Conservation (phyloP, 1,140 invertebrate genomes). For the Drosophila azteca region DNA sequence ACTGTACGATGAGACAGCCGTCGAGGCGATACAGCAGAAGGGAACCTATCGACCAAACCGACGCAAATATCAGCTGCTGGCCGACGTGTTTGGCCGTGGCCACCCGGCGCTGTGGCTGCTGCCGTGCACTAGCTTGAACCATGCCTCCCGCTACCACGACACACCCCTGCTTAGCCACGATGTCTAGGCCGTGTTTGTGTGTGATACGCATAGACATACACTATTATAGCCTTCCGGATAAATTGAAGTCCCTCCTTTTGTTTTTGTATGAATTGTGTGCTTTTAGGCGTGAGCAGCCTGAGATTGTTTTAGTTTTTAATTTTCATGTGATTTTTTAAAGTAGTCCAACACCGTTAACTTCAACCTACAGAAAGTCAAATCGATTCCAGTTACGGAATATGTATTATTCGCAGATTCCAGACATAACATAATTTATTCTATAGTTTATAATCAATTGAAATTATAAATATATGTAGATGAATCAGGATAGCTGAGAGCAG, state of each 20-base stretch:
- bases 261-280: conserved; percentile 27
- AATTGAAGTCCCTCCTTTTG: conserved; percentile 40
- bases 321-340: conserved; percentile 41
- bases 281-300: conserved; percentile 3
- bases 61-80: conserved; percentile 88
- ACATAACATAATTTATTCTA: conserved; percentile 56
- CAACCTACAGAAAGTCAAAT: conserved; percentile 13
- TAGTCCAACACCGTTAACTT: background rate
- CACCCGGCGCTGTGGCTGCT: conserved; percentile 88
- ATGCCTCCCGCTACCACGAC: conserved; percentile 84
- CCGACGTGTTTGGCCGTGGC: conserved; percentile 92
- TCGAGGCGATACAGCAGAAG: conserved; percentile 91
- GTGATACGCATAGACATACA: conserved; percentile 8
- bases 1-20: conserved; percentile 88
- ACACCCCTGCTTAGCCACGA: conserved; percentile 86
- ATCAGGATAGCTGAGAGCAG: conserved; percentile 13
- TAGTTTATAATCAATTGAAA: conserved; percentile 58
- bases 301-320: conserved; percentile 52
- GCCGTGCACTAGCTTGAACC: conserved; percentile 86
- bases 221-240: conserved; percentile 14
- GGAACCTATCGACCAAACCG: conserved; percentile 87
- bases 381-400: conserved; percentile 44
- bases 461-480: conserved; percentile 41
- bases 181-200: conserved; percentile 82
- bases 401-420: conserved; percentile 61